Base-by-base conservation (phyloP, 2,113 vertebrate genomes). In the Pagrus major region DNA sequence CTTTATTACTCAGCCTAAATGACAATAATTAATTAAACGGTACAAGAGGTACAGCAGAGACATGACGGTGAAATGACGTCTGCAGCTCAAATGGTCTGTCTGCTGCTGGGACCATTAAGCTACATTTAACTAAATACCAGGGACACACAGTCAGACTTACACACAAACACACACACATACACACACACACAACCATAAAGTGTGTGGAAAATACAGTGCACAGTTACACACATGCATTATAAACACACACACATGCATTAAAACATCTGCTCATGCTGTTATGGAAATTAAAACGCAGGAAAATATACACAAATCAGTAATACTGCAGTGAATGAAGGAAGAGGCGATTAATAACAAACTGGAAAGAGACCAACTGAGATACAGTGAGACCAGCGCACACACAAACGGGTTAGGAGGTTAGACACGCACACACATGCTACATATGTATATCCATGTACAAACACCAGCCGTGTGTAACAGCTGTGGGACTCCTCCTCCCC, bases 401-500 rank as follows among this genome's bases (percentile, higher is more conserved):
- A 69, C 12, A 52, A 5, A 2, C n/a, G n/a, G n/a, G n/a, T n/a
- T n/a, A n/a, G n/a, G n/a, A n/a, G n/a, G n/a, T n/a, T n/a, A 70
- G 16, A 59, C 51, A 44, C 37, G n/a, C 12, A 31, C 23, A 41
- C 18, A 51, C 39, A 58, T 63, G 20, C 11, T 21, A 66, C 59
- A 70, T n/a, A 76, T 66, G 29, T 37, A 77, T 8, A 41, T 41
- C 27, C 9, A 70, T 2, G 5, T 20, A 69, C 33, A 72, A 59
- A 63, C 78, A 80, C 46, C 33, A 73, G 77, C 61, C 60, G 71
- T n/a, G 47, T 70, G 42, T 79, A 91, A 86, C 90, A 92, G 86
- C 86, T 91, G 81, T 81, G 58, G 60, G 44, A 69, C 56, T 55
- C 66, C 77, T 78, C 81, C 85, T 82, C 89, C 91, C 90, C 74